Conservation (phyloP, 1,140 invertebrate genomes). For the Euura saliciscinereae region DNA sequence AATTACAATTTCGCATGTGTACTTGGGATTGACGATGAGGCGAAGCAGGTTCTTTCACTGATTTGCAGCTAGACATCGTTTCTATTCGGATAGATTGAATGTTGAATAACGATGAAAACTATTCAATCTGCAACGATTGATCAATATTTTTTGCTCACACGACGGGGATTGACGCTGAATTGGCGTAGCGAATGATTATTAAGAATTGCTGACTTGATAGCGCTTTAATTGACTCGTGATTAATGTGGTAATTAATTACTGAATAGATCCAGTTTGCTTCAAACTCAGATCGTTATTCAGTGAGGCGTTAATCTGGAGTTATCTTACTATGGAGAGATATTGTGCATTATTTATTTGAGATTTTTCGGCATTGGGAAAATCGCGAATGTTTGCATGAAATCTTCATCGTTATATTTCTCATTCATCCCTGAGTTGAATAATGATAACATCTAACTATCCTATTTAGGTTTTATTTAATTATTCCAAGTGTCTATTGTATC, state of each 20-base stretch:
- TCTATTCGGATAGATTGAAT: too few species aligned
- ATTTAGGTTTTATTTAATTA: not conserved
- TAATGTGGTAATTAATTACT: not conserved
- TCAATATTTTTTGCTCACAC: slow-evolving; percentile 1
- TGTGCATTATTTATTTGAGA: not conserved
- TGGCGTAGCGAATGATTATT: not conserved
- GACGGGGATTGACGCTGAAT: not conserved
- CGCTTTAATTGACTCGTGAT: not conserved
- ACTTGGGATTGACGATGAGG: too few species aligned
- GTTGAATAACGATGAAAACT: too few species aligned
- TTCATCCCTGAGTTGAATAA: not conserved
- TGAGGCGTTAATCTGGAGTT: too few species aligned
- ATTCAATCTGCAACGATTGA: not conserved
- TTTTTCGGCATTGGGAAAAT: not conserved
- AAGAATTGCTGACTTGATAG: too few species aligned
- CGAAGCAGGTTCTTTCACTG: too few species aligned
- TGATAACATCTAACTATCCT: not conserved
- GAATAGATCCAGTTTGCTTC: not conserved
- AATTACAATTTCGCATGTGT: too few species aligned
- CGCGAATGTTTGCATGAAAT: not conserved
- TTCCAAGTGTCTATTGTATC: not conserved
- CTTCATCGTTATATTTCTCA: not conserved
- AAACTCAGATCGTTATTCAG: not conserved
- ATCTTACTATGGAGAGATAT: too few species aligned
- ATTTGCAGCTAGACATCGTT: too few species aligned